Conservation (phyloP, 2,888 invertebrate species). For the Asteroscopus sphinx region DNA sequence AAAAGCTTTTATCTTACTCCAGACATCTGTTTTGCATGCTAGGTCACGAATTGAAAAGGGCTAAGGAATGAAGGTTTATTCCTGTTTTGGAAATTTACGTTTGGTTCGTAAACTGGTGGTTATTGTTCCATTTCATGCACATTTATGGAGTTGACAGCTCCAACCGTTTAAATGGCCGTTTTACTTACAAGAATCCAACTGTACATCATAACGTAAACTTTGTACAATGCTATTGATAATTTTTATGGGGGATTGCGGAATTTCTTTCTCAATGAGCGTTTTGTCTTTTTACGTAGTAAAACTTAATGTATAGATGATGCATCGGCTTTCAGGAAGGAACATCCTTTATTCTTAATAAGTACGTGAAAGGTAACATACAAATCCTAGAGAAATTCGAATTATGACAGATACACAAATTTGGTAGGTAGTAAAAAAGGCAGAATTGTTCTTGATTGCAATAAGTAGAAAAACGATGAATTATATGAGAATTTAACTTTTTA, state of each 20-base stretch:
- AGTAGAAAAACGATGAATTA: no score
- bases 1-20: conserved; percentile 58
- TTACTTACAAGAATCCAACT: conserved; percentile 59
- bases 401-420: background rate
- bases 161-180: conserved; percentile 56
- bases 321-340: conserved; percentile 19
- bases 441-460: no score
- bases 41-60: conserved; percentile 74
- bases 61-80: conserved; percentile 63
- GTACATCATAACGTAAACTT: conserved; percentile 61
- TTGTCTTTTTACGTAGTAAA: conserved; percentile 51
- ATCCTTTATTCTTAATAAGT: conserved; percentile 29
- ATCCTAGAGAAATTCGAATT: background rate
- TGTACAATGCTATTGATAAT: conserved; percentile 59
- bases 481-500: no score
- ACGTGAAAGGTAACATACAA: conserved; percentile 15
- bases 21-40: conserved; percentile 69
- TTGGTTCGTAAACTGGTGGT: conserved; percentile 59
- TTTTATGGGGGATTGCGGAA: conserved; percentile 55
- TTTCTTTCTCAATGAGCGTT: conserved; percentile 51
- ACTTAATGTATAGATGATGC: conserved; percentile 51
- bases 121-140: conserved; percentile 63
- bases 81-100: conserved; percentile 64
- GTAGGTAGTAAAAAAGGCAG: no score
- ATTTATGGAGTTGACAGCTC: conserved; percentile 65